Base-by-base conservation (phyloP, 2,888 invertebrate genomes). In the Lasioglossum morio region DNA sequence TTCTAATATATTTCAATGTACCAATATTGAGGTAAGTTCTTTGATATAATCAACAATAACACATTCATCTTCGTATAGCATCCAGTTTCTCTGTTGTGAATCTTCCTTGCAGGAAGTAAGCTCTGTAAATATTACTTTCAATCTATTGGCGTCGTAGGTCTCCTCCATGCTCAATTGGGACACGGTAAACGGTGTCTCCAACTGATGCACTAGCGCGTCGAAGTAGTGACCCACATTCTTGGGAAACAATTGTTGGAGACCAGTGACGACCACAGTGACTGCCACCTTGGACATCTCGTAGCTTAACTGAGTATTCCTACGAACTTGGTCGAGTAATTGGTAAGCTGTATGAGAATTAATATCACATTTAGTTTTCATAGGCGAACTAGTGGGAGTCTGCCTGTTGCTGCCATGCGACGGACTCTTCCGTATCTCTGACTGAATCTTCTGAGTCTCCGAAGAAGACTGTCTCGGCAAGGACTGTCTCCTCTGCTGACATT, bases 11-110 rank as follows among this genome's bases (percentile, higher is more conserved):
- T 40, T 40, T 70, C 4, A 34, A 53, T 95, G 94, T 95, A 98
- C 98, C 96, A 98, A 96, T 93, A 98, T 98, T 87, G 98, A 98
- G 76, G 97, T 97, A 40, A 98, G 96, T 94, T 98, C 98, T 81
- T 97, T 96, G 81, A 99, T 96, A 94, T 98, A 98, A 85, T 98
- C 98, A 84, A 97, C 97, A 93, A 99, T 99, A 90, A 98, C 97
- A 84, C 97, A 97, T 90, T 99, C 99, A 94, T 99, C 99, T 94
- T 99, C 99, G 94, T 99, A 98, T 48, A 99, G 96, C 95, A 98
- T 98, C 99, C 99, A 99, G 91, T 98, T 98, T 82, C 99, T 96
- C 94, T 99, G 99, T 94, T 99, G 99, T 0, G 98, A 98, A 94
- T 99, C 99, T 93, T 99, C 98, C 90, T 99, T 99, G 89, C 98